Evolutionary conservation across 1,140 invertebrate species (phyloP).

Genomic region (Galendromus occidentalis): DNA sequence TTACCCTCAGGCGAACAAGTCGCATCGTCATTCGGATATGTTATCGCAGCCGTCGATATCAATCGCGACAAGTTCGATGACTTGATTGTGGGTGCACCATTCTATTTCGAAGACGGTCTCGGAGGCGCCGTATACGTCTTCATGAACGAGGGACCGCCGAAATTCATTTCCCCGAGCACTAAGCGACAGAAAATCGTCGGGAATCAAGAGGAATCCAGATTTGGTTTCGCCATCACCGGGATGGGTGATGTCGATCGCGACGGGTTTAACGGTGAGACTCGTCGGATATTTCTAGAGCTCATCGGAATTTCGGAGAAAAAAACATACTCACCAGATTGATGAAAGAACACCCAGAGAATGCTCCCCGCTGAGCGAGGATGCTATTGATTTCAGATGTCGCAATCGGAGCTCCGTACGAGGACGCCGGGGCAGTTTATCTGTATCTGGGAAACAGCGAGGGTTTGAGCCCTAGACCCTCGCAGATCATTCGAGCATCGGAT

Average conservation of each 20-base stretch:
- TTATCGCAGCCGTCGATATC: slow-evolving; percentile 56
- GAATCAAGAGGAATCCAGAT: slow-evolving; percentile 49
- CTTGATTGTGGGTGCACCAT: slow-evolving; percentile 70
- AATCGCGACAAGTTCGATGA: slow-evolving; percentile 71
- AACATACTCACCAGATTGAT: not conserved
- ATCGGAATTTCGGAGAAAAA: not conserved
- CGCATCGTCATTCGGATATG: slow-evolving; percentile 52
- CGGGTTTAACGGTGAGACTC: slow-evolving; percentile 38
- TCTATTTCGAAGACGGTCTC: slow-evolving; percentile 54
- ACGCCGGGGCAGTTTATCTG: not conserved
- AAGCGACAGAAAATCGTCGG: slow-evolving; percentile 29
- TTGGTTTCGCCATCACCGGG: slow-evolving; percentile 62
- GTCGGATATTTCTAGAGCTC: not conserved
- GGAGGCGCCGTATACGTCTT: slow-evolving; percentile 83
- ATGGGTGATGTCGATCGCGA: slow-evolving; percentile 80
- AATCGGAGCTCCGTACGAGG: not conserved
- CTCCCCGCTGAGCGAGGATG: not conserved
- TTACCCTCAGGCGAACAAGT: slow-evolving; percentile 22
- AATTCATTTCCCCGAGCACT: not conserved
- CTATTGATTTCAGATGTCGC: slow-evolving; percentile 30
- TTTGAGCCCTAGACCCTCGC: slow-evolving; percentile 11
- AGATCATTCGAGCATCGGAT: slow-evolving; percentile 37
- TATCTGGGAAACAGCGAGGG: not conserved
- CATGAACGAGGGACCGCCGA: slow-evolving; percentile 33
- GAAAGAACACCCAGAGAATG: not conserved